Evolutionary conservation across 2,113 vertebrate species (phyloP), one percentile per base, ranked within the genome.

Genomic region (Craseonycteris thonglongyai): DNA sequence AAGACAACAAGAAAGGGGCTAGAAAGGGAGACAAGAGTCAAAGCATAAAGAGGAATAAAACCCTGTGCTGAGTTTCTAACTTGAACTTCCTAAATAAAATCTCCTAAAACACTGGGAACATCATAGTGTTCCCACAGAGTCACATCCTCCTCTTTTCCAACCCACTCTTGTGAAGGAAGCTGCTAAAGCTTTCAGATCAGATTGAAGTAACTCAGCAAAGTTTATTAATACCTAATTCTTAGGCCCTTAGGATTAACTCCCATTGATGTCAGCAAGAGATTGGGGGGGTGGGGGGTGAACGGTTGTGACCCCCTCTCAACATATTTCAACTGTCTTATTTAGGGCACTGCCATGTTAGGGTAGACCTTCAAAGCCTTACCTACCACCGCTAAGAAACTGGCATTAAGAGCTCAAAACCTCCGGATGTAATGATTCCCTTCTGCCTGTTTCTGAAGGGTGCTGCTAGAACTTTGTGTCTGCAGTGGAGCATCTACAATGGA

Each of bases 121-220:
- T 89, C 42, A 45, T 59, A 95, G n/a, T 40, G 58, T 88, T 89
- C 88, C 47, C 65, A 93, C 58, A 30, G 3, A 45, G 56, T 71
- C 42, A 85, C 42, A 71, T 11, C 75, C n/a, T 75, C 90, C 69
- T 90, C 71, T 69, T 83, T 79, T 72, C 59, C 56, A 72, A 45
- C 69, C 59, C 65, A 26, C 81, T 78, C 85, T 96, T 21, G 56
- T 68, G 79, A 90, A 91, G 5, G 26, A 95, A 92, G 82, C 79
- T 83, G 42, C 78, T 51, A 76, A 61, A 69, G 4, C 21, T 51
- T 1, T 84, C 82, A 80, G 54, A 94, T 91, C 33, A 91, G 83
- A 86, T 87, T 71, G 72, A 96, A 96, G 83, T 86, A 93, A 95
- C 93, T 97, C 93, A 94, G 69, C 69, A 94, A 76, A 96, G 86